These are phyloP conservation scores for Kryptolebias marmoratus DNA, from an alignment of 2,113 vertebrate genomes.

Conservation along the genomic window DNA sequence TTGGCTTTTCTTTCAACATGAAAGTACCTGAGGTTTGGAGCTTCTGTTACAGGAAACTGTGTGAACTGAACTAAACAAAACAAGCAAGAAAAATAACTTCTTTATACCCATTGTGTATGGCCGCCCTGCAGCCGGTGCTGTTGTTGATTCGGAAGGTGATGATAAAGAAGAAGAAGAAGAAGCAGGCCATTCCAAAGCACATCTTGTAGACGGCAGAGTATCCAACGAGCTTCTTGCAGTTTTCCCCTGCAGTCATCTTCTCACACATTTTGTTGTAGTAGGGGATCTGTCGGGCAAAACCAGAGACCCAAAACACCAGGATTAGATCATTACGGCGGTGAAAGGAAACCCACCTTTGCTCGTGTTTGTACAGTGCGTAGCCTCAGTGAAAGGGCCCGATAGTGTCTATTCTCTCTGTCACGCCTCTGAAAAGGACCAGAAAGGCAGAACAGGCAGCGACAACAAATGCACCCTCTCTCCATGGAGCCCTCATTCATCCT, in stretches of 20 bases:
- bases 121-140: slow-evolving; percentile 90
- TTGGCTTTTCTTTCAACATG: background rate
- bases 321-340: slow-evolving; percentile 35
- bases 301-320: slow-evolving; percentile 35
- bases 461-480: slow-evolving; percentile 61
- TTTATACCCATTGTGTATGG: slow-evolving; percentile 94
- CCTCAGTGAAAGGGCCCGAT: slow-evolving; percentile 54
- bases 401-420: slow-evolving; percentile 60
- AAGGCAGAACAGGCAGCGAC: slow-evolving; percentile 68
- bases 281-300: slow-evolving; percentile 83
- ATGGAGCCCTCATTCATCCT: slow-evolving; percentile 63
- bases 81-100: background rate
- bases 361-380: slow-evolving; percentile 50
- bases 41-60: background rate
- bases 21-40: background rate
- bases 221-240: slow-evolving; percentile 90
- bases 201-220: slow-evolving; percentile 96
- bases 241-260: slow-evolving; percentile 86
- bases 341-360: slow-evolving; percentile 33
- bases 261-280: slow-evolving; percentile 88
- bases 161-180: slow-evolving; percentile 91
- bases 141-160: slow-evolving; percentile 88
- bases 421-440: slow-evolving; percentile 60
- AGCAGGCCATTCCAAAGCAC: slow-evolving; percentile 97
- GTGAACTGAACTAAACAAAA: background rate